These are phyloP conservation scores for Scarus forsteni DNA, from an alignment of 2,797 vertebrate species.

Conservation along the genomic window DNA sequence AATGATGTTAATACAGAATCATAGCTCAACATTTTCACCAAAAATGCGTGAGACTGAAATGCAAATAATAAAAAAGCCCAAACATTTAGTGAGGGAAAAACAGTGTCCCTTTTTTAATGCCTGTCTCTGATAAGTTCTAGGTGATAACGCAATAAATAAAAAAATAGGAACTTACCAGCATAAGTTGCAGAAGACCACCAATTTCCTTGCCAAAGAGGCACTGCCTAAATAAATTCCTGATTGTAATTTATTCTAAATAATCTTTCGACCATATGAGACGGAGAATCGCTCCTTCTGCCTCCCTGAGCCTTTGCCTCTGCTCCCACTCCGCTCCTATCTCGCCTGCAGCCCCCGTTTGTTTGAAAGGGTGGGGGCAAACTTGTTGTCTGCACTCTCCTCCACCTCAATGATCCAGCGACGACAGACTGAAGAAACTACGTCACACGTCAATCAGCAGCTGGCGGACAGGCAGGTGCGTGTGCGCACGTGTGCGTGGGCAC, in stretches of 20 bases:
- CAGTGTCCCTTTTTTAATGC: too few relatives aligned
- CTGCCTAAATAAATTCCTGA: too few relatives aligned
- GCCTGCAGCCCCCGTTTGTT: background rate
- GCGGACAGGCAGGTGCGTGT: background rate
- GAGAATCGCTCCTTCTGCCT: conserved; percentile 15
- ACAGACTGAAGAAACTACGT: conserved; percentile 1
- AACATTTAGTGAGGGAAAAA: too few relatives aligned
- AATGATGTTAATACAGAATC: background rate
- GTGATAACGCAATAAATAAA: too few relatives aligned
- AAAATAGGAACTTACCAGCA: conserved; percentile 38
- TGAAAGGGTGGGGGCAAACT: conserved; percentile 28
- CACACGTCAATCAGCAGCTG: conserved; percentile 2
- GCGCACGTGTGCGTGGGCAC: too few relatives aligned
- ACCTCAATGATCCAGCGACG: conserved; percentile 9
- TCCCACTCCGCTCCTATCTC: conserved; percentile 12
- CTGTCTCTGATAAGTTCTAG: too few relatives aligned
- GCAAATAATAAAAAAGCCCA: too few relatives aligned
- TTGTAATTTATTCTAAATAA: background rate
- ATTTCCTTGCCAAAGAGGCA: background rate
- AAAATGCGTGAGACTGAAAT: too few relatives aligned
- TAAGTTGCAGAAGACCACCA: background rate
- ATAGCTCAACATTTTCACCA: too few relatives aligned
- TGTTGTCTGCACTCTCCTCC: conserved; percentile 27
- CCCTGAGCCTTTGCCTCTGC: background rate
- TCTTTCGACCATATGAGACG: too few relatives aligned